Percentiles rank a stretch among this genome's conserved stretches.
Evolutionary conservation across 2,888 invertebrate genomes (phyloP).

Genomic region (Cerceris rybyensis): DNA sequence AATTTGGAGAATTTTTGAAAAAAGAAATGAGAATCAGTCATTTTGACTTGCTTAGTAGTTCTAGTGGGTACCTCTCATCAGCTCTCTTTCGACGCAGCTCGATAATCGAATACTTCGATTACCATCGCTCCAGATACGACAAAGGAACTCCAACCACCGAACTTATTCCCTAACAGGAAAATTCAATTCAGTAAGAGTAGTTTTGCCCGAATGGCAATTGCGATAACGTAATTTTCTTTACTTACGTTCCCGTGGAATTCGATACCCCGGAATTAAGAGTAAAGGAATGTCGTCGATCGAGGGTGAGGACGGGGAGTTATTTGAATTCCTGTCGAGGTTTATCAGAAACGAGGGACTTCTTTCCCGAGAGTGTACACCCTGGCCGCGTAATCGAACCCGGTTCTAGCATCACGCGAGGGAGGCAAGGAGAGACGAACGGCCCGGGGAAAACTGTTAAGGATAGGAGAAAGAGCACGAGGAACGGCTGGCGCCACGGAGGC

Average conservation of each 20-base stretch:
- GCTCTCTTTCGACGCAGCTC: background rate
- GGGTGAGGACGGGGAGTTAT: slow-evolving; percentile 28
- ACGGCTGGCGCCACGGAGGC: slow-evolving; percentile 69
- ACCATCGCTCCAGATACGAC: background rate
- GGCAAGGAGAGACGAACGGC: slow-evolving; percentile 7
- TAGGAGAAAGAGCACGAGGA: slow-evolving; percentile 20
- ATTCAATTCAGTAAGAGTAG: background rate
- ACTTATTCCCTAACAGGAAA: background rate
- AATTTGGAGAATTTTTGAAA: too few species aligned
- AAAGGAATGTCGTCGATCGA: slow-evolving; percentile 11
- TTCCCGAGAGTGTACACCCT: slow-evolving; percentile 11
- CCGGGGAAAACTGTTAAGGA: slow-evolving; percentile 10
- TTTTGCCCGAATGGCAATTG: slow-evolving; percentile 5
- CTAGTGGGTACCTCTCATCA: too few species aligned
- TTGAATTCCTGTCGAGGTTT: slow-evolving; percentile 53
- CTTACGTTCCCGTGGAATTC: slow-evolving; percentile 18
- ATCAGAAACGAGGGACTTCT: slow-evolving; percentile 24
- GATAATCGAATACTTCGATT: background rate
- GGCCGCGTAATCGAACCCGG: slow-evolving; percentile 42
- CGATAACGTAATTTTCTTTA: slow-evolving; percentile 30
- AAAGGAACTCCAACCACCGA: background rate
- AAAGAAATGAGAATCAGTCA: too few species aligned
- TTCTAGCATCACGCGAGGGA: slow-evolving; percentile 4
- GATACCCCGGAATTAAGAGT: slow-evolving; percentile 19
- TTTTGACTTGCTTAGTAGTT: too few species aligned